Percentiles rank a stretch among this genome's conserved stretches.
These are phyloP conservation scores for Cichlasoma orientale DNA, from an alignment of 2,797 vertebrate species.

Conservation along the genomic window DNA sequence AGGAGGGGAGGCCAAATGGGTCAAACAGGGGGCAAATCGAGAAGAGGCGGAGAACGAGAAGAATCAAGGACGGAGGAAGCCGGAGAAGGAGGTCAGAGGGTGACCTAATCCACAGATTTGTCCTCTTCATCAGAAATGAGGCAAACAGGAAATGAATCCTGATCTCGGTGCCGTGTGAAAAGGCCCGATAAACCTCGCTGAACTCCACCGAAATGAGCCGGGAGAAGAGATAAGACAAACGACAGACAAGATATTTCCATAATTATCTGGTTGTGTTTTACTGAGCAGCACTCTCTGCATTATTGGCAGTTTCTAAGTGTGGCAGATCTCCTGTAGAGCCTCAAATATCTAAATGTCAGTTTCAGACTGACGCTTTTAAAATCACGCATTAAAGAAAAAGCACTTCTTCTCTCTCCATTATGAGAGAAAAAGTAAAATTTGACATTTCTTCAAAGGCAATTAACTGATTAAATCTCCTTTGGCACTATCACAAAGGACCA, in stretches of 20 bases:
- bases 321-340: not conserved
- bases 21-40: conserved; percentile 21
- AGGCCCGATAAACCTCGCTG: conserved; percentile 3
- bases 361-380: not conserved
- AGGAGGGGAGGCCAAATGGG: conserved; percentile 37
- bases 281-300: not conserved
- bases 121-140: conserved; percentile 42
- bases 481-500: not conserved
- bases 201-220: conserved; percentile 25
- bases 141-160: conserved; percentile 65
- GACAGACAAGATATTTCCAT: not conserved
- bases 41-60: not conserved
- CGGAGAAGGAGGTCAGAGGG: conserved; percentile 42
- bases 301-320: not conserved
- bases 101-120: conserved; percentile 63
- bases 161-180: conserved; percentile 33
- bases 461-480: not conserved
- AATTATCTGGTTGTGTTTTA: not conserved
- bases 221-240: not conserved
- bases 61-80: not conserved
- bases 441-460: not conserved
- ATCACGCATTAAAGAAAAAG: not conserved
- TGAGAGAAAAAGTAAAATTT: not conserved
- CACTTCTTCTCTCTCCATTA: not conserved
- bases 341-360: not conserved